phyloP scores from a whole-genome alignment of 2,797 vertebrate species.

The Halcyon chelicuti region DNA sequence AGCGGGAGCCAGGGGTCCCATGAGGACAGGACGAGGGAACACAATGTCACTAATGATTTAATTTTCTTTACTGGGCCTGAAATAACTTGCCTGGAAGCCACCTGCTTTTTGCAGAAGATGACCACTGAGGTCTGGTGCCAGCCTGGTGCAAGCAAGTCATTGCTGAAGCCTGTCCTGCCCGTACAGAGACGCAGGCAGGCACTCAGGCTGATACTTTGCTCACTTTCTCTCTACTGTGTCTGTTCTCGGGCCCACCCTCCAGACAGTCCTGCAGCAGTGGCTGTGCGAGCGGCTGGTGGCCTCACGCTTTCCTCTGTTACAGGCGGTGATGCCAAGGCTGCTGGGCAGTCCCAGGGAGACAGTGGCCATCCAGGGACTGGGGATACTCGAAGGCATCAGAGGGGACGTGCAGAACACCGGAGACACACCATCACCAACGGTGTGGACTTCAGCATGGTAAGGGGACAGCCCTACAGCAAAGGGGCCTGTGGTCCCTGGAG shows the following conservation, averaged over 20 bases:
- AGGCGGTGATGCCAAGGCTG: conserved; percentile 69
- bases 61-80: not conserved
- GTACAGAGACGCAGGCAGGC: not conserved
- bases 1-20: not conserved
- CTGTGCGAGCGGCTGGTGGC: not conserved
- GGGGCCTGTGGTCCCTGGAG: too few relatives aligned
- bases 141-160: not conserved
- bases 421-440: conserved; percentile 93
- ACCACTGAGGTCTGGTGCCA: not conserved
- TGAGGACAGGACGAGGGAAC: not conserved
- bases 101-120: not conserved
- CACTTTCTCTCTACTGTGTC: not conserved
- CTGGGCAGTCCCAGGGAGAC: conserved; percentile 84
- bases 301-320: not conserved
- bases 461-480: not conserved
- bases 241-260: not conserved
- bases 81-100: not conserved
- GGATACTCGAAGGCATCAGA: conserved; percentile 76
- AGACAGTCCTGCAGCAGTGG: not conserved
- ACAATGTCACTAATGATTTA: not conserved
- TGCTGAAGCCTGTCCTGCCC: not conserved
- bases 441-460: conserved; percentile 92
- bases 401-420: conserved; percentile 85
- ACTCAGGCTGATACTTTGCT: not conserved
- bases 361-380: conserved; percentile 70